Evolutionary conservation across 2,113 vertebrate genomes (phyloP).

Genomic region (Pampusana beccarii): DNA sequence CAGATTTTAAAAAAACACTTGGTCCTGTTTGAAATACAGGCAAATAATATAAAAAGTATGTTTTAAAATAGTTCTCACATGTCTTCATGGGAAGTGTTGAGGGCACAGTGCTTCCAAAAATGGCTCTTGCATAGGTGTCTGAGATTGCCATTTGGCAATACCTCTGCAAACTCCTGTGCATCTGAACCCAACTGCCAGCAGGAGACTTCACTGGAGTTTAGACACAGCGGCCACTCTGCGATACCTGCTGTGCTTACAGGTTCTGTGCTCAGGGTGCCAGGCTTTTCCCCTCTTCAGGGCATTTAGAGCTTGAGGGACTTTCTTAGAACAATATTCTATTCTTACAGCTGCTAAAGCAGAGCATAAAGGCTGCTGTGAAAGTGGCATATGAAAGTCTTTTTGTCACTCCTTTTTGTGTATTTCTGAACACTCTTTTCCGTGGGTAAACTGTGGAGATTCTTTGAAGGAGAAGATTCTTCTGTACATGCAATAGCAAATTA

Average conservation of each 20-base stretch:
- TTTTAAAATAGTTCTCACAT: background rate
- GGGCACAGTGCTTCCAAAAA: background rate
- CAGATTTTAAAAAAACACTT: background rate
- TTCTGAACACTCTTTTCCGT: background rate
- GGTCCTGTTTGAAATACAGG: background rate
- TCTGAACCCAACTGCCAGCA: background rate
- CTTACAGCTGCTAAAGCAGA: background rate
- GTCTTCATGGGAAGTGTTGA: background rate
- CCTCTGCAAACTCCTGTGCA: background rate
- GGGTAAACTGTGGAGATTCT: background rate
- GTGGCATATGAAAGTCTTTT: background rate
- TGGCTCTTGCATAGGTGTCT: background rate
- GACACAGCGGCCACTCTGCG: background rate
- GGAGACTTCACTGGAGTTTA: background rate
- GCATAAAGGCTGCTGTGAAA: background rate
- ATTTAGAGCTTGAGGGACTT: background rate
- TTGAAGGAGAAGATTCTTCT: background rate
- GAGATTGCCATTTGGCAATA: background rate
- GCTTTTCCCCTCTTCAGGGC: background rate
- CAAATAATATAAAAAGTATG: background rate
- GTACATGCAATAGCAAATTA: background rate
- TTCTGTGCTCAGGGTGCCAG: background rate
- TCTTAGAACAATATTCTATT: background rate
- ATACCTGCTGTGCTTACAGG: background rate
- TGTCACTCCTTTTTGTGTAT: background rate